A percentile compares a stretch with the other conserved stretches of the same genome.
Evolutionary conservation across 2,113 vertebrate genomes (phyloP).

Genomic region (Alexandromys fortis): DNA sequence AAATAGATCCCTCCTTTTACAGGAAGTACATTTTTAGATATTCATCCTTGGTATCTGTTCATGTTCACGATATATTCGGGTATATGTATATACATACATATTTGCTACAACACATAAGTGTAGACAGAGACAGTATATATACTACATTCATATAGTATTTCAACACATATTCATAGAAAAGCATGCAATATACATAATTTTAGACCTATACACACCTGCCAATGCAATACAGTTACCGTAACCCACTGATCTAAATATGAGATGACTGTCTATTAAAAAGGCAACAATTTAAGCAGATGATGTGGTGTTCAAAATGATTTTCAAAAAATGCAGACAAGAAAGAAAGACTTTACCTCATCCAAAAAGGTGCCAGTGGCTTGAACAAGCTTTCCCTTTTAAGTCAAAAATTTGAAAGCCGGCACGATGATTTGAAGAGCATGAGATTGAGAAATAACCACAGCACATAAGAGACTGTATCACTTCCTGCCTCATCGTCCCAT

Average conservation of each 20-base stretch:
- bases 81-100: neutral
- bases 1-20: constrained; percentile 21
- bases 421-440: constrained; percentile 47
- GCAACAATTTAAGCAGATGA: neutral
- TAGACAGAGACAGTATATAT: neutral
- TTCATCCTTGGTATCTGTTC: neutral
- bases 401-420: constrained; percentile 54
- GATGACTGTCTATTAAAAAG: neutral
- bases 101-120: neutral
- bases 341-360: constrained; percentile 4
- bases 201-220: too few species aligned
- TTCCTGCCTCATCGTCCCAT: constrained; percentile 17
- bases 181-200: neutral
- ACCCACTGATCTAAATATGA: neutral
- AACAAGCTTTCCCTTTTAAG: neutral
- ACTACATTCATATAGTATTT: neutral
- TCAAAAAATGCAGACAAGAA: neutral
- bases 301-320: constrained; percentile 19
- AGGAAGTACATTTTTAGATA: neutral
- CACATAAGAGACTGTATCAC: constrained; percentile 13
- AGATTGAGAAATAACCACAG: neutral
- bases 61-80: too few species aligned
- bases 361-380: neutral
- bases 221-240: neutral
- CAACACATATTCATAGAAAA: fast-evolving